Evolutionary conservation across 2,797 vertebrate species (phyloP).

Genomic region (Rhinogobio ventralis): DNA sequence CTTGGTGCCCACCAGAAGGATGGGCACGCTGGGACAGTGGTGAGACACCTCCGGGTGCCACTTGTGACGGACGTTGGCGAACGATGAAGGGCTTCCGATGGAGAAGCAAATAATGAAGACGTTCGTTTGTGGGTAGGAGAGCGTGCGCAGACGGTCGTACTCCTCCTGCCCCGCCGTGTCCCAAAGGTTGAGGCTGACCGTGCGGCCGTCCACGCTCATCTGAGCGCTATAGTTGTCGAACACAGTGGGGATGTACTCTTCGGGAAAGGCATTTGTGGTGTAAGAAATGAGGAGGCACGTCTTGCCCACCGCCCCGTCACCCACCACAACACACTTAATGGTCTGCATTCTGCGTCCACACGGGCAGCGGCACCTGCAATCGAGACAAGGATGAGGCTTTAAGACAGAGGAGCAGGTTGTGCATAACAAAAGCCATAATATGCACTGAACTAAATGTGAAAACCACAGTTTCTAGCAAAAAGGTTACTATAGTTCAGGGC

Average conservation of each 20-base stretch:
- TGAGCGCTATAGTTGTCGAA: constrained; percentile 97
- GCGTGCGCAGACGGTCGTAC: constrained; percentile 89
- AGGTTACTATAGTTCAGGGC: background rate
- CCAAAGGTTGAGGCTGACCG: constrained; percentile 93
- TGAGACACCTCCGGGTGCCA: constrained; percentile 95
- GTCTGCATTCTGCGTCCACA: constrained; percentile 92
- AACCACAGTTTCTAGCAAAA: background rate
- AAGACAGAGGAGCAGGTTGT: no score
- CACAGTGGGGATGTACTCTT: constrained; percentile 94
- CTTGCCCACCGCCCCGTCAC: constrained; percentile 93
- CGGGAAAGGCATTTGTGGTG: constrained; percentile 92
- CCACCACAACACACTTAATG: constrained; percentile 95
- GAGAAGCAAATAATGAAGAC: constrained; percentile 96
- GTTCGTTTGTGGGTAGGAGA: constrained; percentile 93
- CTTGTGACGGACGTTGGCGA: constrained; percentile 93
- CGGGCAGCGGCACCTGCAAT: constrained; percentile 77
- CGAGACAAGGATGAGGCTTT: background rate
- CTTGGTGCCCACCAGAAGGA: constrained; percentile 93
- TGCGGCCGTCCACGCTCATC: constrained; percentile 92
- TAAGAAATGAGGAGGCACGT: constrained; percentile 96
- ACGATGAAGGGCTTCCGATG: constrained; percentile 90
- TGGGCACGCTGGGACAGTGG: constrained; percentile 91
- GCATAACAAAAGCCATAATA: no score
- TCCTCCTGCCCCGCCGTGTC: constrained; percentile 96
- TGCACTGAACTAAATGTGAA: no score